Base-by-base conservation (phyloP, 2,113 vertebrate genomes). In the Polypterus senegalus region DNA sequence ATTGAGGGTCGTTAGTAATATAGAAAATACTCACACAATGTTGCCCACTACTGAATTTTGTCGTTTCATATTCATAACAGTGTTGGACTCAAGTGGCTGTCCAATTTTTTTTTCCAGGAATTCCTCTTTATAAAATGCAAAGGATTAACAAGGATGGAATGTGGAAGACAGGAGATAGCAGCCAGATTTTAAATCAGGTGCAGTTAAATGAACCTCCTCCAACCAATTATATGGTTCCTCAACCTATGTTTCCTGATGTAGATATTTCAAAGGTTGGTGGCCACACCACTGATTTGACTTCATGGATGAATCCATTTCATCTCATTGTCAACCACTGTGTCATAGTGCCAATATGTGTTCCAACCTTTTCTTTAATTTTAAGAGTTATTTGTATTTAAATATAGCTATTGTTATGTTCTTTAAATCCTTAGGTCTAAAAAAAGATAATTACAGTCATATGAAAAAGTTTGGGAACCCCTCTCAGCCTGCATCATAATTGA, bases 71-170 rank as follows among this genome's bases (percentile, higher is more conserved):
- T 27, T 27, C 27, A 27, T 27, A 27, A 27, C 27, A 27, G 27
- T 27, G 27, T 27, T 27, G 27, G 27, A 27, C 27, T 27, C 27
- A 27, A 27, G 27, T 27, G 27, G 27, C 27, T 27, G 27, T 27
- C 2, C 27, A 27, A 27, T 27, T 27, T 10, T 55, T 6, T 57
- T 60, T 51, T 55, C 6, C 75, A 97, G 94, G 88, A 64, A 62
- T 84, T 47, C 84, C 85, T 0, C 77, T 90, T 47, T 89, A 87
- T 68, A 90, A 85, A 68, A 70, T 80, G 45, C 91, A 88, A 73
- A 72, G 83, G 65, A 73, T 66, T 69, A 87, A 82, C 47, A 85
- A 83, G 70, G 94, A 96, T 71, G 90, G 78, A 61, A 66, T 67
- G 67, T 91, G 89, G 76, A 89, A 83, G 61, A 66, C 82, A 1